Evolutionary conservation across 2,888 invertebrate genomes (phyloP), one percentile per base, ranked within the genome.

Genomic region (Pyrrhosoma nymphula): DNA sequence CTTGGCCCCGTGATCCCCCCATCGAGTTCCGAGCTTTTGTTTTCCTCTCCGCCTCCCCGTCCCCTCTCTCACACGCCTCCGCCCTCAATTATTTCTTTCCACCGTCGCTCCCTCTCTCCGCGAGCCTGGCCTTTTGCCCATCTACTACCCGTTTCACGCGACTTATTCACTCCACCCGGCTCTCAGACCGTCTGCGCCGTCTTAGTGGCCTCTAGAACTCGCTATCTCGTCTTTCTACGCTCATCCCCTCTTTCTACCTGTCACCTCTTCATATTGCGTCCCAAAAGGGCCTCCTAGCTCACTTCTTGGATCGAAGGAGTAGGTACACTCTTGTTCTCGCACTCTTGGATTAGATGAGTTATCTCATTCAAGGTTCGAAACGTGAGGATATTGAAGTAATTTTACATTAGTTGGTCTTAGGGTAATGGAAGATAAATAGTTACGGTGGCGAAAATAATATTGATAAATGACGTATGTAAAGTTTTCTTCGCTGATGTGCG

Each of bases 231-330:
- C 63, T 91, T 69, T 63, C 91, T 26, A 39, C 35, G 60, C 20
- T 35, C 60, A 20, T 63, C 63, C 63, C 91, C 35, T 35, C 30
- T 60, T 60, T 56, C 56, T 90, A n/a, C 56, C 18, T 56, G 90
- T 30, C 90, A 90, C 90, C 90, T 91, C 90, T 91, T 91, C 63
- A 91, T 91, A 39, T 63, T 91, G 39, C 23, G 30, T 39, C 39
- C 63, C 63, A 8, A 39, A 20, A 63, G 56, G 91, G 63, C 30
- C 35, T 91, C 91, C 26, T 63, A 60, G 47, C 39, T 63, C 35
- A 20, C 39, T 91, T 60, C 30, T 35, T 14, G 39, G 39, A 26
- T 26, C 35, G 39, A 90, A 20, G 56, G 63, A 39, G 35, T n/a
- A 8, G 8, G 35, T 35, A 12, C 69, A 2, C 26, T 69, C 47